Evolutionary conservation across 2,797 vertebrate genomes (phyloP).

Genomic region (Kryptopterus vitreolus): DNA sequence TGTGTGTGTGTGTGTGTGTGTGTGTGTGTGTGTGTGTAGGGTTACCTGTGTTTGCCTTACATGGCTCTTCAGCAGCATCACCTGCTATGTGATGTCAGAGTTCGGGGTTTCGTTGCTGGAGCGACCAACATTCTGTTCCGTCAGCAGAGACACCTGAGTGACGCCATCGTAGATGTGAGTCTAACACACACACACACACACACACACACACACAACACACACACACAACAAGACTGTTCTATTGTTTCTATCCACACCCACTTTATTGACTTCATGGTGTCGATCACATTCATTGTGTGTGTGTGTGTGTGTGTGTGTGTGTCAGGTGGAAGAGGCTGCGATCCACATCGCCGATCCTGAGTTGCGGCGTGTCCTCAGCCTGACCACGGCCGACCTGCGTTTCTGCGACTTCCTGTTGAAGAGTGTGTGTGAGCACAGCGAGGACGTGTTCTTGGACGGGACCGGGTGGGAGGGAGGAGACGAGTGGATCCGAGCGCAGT

Average conservation of each 20-base stretch:
- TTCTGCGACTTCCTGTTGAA: constrained; percentile 94
- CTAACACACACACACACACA: neutral
- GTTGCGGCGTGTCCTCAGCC: constrained; percentile 82
- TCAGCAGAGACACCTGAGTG: constrained; percentile 94
- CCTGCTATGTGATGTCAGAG: constrained; percentile 88
- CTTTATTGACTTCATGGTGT: neutral
- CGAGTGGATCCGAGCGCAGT: constrained; percentile 97
- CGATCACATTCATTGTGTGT: too few relatives aligned
- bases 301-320: neutral
- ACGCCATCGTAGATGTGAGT: constrained; percentile 87
- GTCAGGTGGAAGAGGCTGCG: constrained; percentile 86
- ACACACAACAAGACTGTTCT: too few relatives aligned
- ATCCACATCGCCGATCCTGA: constrained; percentile 92
- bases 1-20: constrained; percentile 52
- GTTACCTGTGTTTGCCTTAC: constrained; percentile 95
- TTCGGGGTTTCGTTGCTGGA: constrained; percentile 92
- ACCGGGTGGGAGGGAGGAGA: constrained; percentile 98
- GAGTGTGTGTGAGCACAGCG: constrained; percentile 92
- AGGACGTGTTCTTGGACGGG: constrained; percentile 95
- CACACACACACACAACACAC: neutral
- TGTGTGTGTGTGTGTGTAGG: constrained; percentile 71
- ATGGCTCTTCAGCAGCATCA: constrained; percentile 99
- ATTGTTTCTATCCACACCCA: too few relatives aligned
- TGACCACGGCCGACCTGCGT: constrained; percentile 92
- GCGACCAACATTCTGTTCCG: constrained; percentile 97